Evolutionary conservation across 2,113 vertebrate species (phyloP).

Genomic region (Lepus americanus): DNA sequence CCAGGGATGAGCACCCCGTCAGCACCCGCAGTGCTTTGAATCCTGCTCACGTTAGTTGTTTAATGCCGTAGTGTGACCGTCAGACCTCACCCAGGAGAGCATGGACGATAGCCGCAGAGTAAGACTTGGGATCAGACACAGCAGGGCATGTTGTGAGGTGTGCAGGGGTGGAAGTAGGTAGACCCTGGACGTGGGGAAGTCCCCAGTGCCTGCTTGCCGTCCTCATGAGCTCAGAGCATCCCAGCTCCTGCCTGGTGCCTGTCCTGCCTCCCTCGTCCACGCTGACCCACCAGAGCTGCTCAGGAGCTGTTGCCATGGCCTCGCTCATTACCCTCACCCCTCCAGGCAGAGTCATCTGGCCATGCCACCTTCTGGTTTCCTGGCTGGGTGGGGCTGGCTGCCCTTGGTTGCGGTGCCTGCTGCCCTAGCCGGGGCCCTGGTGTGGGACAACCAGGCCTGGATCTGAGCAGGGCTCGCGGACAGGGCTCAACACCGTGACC

Average conservation of each 20-base stretch:
- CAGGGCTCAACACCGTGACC: background rate
- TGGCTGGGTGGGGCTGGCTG: background rate
- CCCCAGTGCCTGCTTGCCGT: too few species aligned
- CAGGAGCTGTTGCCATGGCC: background rate
- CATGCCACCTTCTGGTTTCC: background rate
- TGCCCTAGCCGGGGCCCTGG: background rate
- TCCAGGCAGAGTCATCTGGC: background rate
- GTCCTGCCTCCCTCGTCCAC: background rate
- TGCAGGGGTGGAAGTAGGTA: background rate
- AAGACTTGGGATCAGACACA: background rate
- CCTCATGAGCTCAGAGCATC: background rate
- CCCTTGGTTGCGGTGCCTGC: fast-evolving
- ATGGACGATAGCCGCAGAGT: background rate
- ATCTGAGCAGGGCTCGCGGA: background rate
- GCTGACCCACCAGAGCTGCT: background rate
- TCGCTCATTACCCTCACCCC: background rate
- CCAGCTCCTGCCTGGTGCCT: background rate
- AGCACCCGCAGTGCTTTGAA: background rate
- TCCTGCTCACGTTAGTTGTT: background rate
- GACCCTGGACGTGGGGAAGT: background rate
- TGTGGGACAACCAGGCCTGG: background rate
- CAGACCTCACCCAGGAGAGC: background rate
- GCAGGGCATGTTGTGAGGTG: background rate
- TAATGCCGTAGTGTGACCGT: background rate
- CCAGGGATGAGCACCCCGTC: too few species aligned